Evolutionary conservation across 2,113 vertebrate species (phyloP).

Genomic region (Aldabrachelys gigantea): DNA sequence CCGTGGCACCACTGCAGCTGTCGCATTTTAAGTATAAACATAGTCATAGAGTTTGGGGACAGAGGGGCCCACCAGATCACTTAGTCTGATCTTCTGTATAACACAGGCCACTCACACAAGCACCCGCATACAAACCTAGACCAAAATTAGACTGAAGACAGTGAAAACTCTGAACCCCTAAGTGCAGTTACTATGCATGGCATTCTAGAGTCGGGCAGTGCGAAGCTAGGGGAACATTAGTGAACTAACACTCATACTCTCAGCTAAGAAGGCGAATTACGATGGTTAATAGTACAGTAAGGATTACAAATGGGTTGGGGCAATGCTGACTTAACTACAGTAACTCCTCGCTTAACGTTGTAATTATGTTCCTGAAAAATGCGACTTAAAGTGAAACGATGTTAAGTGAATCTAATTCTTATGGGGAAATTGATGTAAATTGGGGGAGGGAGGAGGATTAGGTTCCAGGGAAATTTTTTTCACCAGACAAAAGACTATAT

Average conservation of each 20-base stretch:
- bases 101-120: background rate
- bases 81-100: background rate
- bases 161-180: background rate
- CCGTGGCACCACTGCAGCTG: too few relatives aligned
- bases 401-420: too few relatives aligned
- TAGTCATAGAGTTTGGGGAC: background rate
- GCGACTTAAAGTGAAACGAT: too few relatives aligned
- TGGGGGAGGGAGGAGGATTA: too few relatives aligned
- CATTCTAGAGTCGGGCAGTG: background rate
- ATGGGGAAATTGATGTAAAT: too few relatives aligned
- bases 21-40: too few relatives aligned
- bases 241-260: background rate
- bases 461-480: too few relatives aligned
- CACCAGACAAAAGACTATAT: too few relatives aligned
- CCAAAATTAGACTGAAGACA: background rate
- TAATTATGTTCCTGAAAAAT: too few relatives aligned
- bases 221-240: fast-evolving
- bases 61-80: background rate
- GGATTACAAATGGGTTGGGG: background rate
- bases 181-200: background rate
- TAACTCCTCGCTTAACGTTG: too few relatives aligned
- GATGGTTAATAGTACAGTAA: background rate
- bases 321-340: background rate
- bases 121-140: background rate
- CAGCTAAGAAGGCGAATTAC: background rate